Evolutionary conservation across 1,140 invertebrate genomes (phyloP).

Genomic region (Atta cephalotes): DNA sequence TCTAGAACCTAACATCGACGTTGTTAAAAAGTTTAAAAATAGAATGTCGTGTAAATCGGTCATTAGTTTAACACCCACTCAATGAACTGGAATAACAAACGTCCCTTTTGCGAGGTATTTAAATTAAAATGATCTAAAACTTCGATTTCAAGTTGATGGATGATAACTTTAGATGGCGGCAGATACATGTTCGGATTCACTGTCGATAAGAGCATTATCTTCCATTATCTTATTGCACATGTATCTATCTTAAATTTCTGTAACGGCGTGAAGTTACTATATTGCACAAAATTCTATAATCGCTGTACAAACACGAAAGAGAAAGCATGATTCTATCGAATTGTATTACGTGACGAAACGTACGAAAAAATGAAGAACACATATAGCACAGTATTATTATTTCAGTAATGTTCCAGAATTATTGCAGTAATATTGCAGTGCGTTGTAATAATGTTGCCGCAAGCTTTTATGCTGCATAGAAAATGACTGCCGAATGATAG

Average conservation of each 20-base stretch:
- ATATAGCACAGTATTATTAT: too few relatives aligned
- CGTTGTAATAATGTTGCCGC: too few relatives aligned
- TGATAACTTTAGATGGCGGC: constrained; percentile 71
- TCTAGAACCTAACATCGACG: constrained; percentile 23
- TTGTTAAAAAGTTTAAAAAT: constrained; percentile 27
- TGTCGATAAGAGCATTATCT: constrained; percentile 73
- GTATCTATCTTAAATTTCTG: not conserved
- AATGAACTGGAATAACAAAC: not conserved
- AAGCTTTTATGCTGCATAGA: too few relatives aligned
- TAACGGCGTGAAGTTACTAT: not conserved
- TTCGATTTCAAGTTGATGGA: constrained; percentile 56
- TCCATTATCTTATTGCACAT: constrained; percentile 48
- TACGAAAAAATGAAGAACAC: not conserved
- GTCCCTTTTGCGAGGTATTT: not conserved
- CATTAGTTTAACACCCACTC: constrained; percentile 35
- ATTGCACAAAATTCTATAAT: not conserved
- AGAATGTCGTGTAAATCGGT: constrained; percentile 40
- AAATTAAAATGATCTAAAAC: constrained; percentile 34
- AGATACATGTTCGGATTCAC: constrained; percentile 58
- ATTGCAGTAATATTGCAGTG: too few relatives aligned
- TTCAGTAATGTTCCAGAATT: too few relatives aligned
- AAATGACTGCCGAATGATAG: not conserved
- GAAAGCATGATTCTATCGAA: not conserved
- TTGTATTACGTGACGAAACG: too few relatives aligned
- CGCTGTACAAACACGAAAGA: not conserved